These are phyloP conservation scores for Mylabris sibirica DNA, from an alignment of 2,888 invertebrate species.

Conservation along the genomic window DNA sequence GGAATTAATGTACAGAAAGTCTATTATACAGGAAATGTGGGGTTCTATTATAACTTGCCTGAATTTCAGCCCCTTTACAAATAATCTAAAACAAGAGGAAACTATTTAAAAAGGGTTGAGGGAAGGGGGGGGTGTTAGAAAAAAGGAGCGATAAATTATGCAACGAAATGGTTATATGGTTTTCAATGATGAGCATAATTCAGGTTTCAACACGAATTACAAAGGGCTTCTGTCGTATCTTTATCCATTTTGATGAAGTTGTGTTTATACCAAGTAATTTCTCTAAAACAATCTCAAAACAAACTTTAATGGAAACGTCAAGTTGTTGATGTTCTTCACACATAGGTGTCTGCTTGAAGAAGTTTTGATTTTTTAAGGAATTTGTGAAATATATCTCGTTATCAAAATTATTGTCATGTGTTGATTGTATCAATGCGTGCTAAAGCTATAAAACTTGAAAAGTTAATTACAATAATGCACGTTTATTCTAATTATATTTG, in stretches of 20 bases:
- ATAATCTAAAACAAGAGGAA: too few species aligned
- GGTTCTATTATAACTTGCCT: too few species aligned
- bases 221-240: neutral
- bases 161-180: too few species aligned
- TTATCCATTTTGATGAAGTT: neutral
- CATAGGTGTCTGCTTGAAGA: neutral
- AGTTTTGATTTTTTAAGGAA: neutral
- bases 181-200: neutral
- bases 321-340: neutral
- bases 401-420: neutral
- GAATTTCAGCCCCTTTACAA: too few species aligned
- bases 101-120: too few species aligned
- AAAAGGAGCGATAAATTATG: too few species aligned
- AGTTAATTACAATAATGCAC: neutral
- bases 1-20: too few species aligned
- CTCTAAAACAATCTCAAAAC: neutral
- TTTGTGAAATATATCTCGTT: neutral
- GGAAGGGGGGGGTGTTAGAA: too few species aligned
- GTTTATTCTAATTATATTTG: neutral
- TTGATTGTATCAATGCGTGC: neutral
- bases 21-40: too few species aligned
- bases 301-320: slow-evolving; percentile 8
- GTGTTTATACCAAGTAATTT: neutral
- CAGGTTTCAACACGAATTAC: neutral
- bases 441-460: neutral